phyloP scores from a whole-genome alignment of 2,113 vertebrate species.

The Spea multiplicata region DNA sequence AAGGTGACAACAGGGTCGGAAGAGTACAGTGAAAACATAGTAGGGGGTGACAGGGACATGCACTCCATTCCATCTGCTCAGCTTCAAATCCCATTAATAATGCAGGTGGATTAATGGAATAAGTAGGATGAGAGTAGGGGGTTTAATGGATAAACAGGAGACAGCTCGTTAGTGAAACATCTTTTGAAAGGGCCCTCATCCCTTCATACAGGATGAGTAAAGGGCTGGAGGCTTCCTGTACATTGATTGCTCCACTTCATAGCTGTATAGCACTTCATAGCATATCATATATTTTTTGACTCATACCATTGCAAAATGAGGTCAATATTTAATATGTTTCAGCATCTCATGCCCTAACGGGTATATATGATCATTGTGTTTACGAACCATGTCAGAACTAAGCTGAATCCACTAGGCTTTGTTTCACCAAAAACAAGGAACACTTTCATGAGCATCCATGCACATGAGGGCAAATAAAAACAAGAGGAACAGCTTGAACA shows the following conservation, averaged over 20 bases:
- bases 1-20: constrained; percentile 10
- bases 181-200: constrained; percentile 30
- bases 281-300: too few species aligned
- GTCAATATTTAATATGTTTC: too few species aligned
- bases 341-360: too few species aligned
- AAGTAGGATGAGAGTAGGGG: constrained; percentile 30
- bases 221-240: constrained; percentile 4
- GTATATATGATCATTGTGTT: too few species aligned
- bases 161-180: constrained; percentile 30
- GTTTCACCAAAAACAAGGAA: too few species aligned
- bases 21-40: background rate
- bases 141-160: constrained; percentile 40
- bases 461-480: too few species aligned
- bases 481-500: too few species aligned
- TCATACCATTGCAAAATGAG: too few species aligned
- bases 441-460: too few species aligned
- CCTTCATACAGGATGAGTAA: constrained; percentile 4
- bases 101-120: constrained; percentile 48
- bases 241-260: constrained; percentile 20
- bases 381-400: too few species aligned
- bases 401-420: too few species aligned
- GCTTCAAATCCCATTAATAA: constrained; percentile 25
- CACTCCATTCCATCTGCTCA: constrained; percentile 30
- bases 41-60: background rate
- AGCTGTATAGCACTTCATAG: too few species aligned